Evolutionary conservation across 2,113 vertebrate species (phyloP).

Genomic region (Alces alces): DNA sequence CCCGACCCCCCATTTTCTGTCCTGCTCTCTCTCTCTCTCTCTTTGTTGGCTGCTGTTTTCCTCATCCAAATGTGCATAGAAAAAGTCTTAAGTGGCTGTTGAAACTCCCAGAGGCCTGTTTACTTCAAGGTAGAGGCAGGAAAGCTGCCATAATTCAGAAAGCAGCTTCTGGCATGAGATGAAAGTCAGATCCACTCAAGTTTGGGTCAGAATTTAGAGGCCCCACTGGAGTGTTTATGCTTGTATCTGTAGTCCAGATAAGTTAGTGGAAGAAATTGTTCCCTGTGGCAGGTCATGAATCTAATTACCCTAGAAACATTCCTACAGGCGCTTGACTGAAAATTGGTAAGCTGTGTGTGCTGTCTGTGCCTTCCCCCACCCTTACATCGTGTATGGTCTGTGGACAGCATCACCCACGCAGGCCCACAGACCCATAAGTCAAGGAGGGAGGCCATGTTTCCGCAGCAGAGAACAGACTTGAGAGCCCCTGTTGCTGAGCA

Average conservation of each 20-base stretch:
- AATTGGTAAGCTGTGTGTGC: not conserved
- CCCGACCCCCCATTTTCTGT: not conserved
- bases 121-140: conserved; percentile 58
- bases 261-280: conserved; percentile 64
- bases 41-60: conserved; percentile 38
- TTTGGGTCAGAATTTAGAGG: conserved; percentile 73
- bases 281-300: conserved; percentile 58
- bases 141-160: conserved; percentile 62
- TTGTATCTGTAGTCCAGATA: conserved; percentile 67
- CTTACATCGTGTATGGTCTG: not conserved
- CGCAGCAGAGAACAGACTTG: not conserved
- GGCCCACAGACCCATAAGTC: not conserved
- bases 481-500: not conserved
- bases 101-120: conserved; percentile 58
- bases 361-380: not conserved
- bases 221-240: conserved; percentile 62
- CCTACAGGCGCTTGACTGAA: conserved; percentile 42
- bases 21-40: not conserved
- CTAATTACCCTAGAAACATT: conserved; percentile 65
- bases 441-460: not conserved
- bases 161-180: conserved; percentile 54
- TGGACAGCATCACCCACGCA: rapidly evolving
- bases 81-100: conserved; percentile 32
- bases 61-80: conserved; percentile 11
- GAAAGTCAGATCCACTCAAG: conserved; percentile 69